Percentiles rank a stretch among this genome's conserved stretches.
phyloP scores from a whole-genome alignment of 2,888 invertebrate genomes.

The Hemistola chrysoprasaria region DNA sequence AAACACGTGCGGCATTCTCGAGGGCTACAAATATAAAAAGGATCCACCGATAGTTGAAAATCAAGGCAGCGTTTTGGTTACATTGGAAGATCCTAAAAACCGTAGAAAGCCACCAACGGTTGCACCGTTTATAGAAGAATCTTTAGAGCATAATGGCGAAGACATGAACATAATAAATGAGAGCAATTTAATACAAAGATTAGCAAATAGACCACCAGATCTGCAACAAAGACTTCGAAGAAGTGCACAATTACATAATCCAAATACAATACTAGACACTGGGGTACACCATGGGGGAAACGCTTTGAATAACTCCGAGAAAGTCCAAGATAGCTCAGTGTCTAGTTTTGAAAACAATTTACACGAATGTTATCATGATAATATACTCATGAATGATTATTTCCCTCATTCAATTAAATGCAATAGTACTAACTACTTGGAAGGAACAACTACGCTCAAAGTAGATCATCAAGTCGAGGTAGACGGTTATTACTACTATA shows the following conservation, averaged over 20 bases:
- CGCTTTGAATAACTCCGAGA: conserved; percentile 79
- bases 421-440: conserved; percentile 85
- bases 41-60: conserved; percentile 83
- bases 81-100: conserved; percentile 57
- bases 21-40: conserved; percentile 85
- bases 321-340: conserved; percentile 84
- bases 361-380: conserved; percentile 88
- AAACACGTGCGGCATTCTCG: conserved; percentile 89
- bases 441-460: conserved; percentile 84
- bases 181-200: not conserved
- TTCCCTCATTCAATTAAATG: conserved; percentile 87
- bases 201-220: conserved; percentile 5
- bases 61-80: conserved; percentile 79
- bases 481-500: conserved; percentile 94
- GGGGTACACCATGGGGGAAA: conserved; percentile 91
- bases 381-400: conserved; percentile 87
- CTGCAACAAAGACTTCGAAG: conserved; percentile 54
- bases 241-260: conserved; percentile 58
- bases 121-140: conserved; percentile 17
- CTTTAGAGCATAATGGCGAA: conserved; percentile 4
- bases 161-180: not conserved
- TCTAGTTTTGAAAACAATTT: conserved; percentile 92
- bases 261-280: conserved; percentile 84
- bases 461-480: conserved; percentile 87
- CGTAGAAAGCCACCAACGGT: conserved; percentile 10